Conservation (phyloP, 2,888 invertebrate genomes). For the Drosophila siamana region DNA sequence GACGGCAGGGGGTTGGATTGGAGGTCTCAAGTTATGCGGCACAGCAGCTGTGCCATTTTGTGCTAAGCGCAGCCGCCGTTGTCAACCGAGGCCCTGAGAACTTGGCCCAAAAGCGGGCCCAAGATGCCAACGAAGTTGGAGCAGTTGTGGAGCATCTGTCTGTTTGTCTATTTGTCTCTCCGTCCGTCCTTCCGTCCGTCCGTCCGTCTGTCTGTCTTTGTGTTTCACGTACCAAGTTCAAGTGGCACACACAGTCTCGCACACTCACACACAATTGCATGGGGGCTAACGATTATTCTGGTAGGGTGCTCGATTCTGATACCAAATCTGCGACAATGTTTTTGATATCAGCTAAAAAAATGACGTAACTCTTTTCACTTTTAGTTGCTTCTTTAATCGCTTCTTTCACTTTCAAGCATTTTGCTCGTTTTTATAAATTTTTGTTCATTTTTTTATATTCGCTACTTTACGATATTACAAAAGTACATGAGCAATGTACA, state of each 20-base stretch:
- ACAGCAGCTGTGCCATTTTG: slow-evolving; percentile 63
- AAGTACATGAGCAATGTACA: slow-evolving; percentile 18
- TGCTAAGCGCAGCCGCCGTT: slow-evolving; percentile 52
- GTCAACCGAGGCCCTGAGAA: slow-evolving; percentile 31
- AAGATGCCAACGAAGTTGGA: slow-evolving; percentile 14
- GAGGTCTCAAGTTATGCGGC: slow-evolving; percentile 52
- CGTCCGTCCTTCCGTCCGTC: not conserved
- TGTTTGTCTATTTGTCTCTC: not conserved
- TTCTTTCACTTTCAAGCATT: slow-evolving; percentile 54
- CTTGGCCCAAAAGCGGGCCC: slow-evolving; percentile 25
- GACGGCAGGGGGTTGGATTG: slow-evolving; percentile 18
- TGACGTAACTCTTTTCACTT: slow-evolving; percentile 84
- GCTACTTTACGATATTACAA: slow-evolving; percentile 29
- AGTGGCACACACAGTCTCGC: slow-evolving; percentile 44
- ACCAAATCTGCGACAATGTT: slow-evolving; percentile 85
- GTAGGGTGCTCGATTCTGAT: slow-evolving; percentile 84
- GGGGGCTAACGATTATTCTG: slow-evolving; percentile 19
- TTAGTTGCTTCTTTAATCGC: slow-evolving; percentile 60
- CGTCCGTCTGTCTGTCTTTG: slow-evolving; percentile 13
- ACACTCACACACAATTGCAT: not conserved
- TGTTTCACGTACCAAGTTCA: slow-evolving; percentile 60
- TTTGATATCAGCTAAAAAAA: slow-evolving; percentile 86
- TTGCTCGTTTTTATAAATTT: slow-evolving; percentile 57
- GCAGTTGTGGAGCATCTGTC: not conserved
- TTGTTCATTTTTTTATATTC: slow-evolving; percentile 14